phyloP scores from a whole-genome alignment of 1,140 invertebrate species.

The Zaprionus lachaisei region DNA sequence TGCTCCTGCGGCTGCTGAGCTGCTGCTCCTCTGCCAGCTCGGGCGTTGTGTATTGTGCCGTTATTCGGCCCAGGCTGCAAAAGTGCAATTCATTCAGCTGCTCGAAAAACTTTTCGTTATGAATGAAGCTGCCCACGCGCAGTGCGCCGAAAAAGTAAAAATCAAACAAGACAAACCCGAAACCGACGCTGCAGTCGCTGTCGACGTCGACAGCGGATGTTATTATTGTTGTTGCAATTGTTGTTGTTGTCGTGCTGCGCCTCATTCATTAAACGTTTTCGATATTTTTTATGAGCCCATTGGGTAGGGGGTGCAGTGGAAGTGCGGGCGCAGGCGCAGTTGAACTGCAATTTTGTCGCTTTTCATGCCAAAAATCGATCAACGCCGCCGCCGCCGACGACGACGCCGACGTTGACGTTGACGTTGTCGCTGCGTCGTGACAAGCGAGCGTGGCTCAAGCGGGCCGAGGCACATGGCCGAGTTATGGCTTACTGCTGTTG shows the following conservation, averaged over 20 bases:
- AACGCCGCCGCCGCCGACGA: conserved; percentile 23
- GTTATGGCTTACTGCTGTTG: conserved; percentile 62
- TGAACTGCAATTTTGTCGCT: conserved; percentile 46
- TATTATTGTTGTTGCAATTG: conserved; percentile 14
- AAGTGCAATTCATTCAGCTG: conserved; percentile 78
- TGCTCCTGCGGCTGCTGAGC: conserved; percentile 32
- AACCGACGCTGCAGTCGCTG: conserved; percentile 26
- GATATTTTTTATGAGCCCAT: conserved; percentile 17
- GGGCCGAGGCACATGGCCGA: conserved; percentile 12
- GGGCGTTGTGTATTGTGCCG: conserved; percentile 51
- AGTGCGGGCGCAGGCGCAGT: conserved; percentile 27
- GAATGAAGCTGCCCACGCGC: conserved; percentile 77
- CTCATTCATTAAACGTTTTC: conserved; percentile 49
- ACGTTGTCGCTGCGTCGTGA: conserved; percentile 46
- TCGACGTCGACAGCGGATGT: conserved; percentile 49
- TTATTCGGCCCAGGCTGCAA: conserved; percentile 68
- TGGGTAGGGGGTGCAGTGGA: background rate
- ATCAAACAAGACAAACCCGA: conserved; percentile 23
- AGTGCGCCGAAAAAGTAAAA: conserved; percentile 26
- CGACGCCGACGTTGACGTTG: background rate
- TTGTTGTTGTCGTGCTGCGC: conserved; percentile 39
- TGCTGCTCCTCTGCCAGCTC: conserved; percentile 27
- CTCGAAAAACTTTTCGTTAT: conserved; percentile 65
- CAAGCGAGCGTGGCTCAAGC: conserved; percentile 52
- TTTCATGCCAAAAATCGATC: conserved; percentile 63